Conservation (phyloP, 2,888 invertebrate species). For the Euzophera pinguis region DNA sequence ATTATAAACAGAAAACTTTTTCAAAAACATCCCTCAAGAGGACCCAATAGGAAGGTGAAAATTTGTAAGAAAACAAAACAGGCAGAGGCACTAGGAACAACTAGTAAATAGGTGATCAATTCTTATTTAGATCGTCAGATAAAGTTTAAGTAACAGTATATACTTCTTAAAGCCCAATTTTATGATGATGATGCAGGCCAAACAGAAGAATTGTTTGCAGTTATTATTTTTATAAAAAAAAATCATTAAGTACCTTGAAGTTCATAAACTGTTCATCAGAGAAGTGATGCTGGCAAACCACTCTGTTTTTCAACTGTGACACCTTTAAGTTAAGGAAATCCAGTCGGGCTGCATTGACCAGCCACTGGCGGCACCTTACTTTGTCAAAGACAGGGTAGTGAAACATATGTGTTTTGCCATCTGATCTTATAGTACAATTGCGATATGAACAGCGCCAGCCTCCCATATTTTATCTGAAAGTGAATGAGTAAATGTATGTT, state of each 20-base stretch:
- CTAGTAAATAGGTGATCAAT: too few relatives aligned
- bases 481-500: neutral
- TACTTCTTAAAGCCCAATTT: too few relatives aligned
- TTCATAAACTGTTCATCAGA: conserved; percentile 76
- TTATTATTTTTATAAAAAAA: too few relatives aligned
- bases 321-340: conserved; percentile 76
- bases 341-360: conserved; percentile 72
- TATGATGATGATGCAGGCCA: too few relatives aligned
- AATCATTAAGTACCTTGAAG: conserved; percentile 47
- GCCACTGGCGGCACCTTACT: conserved; percentile 79
- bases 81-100: too few relatives aligned
- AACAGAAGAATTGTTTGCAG: too few relatives aligned
- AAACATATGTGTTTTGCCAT: conserved; percentile 79
- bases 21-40: too few relatives aligned
- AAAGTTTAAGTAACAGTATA: too few relatives aligned
- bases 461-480: conserved; percentile 65
- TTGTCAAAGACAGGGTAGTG: conserved; percentile 82
- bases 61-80: too few relatives aligned
- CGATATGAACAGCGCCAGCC: conserved; percentile 81
- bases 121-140: too few relatives aligned
- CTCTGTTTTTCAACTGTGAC: conserved; percentile 80
- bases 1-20: too few relatives aligned
- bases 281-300: conserved; percentile 81
- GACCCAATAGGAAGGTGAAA: too few relatives aligned
- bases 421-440: conserved; percentile 72